Conservation (phyloP, 92 coral and sea anemone species). For the Porites evermanni region DNA sequence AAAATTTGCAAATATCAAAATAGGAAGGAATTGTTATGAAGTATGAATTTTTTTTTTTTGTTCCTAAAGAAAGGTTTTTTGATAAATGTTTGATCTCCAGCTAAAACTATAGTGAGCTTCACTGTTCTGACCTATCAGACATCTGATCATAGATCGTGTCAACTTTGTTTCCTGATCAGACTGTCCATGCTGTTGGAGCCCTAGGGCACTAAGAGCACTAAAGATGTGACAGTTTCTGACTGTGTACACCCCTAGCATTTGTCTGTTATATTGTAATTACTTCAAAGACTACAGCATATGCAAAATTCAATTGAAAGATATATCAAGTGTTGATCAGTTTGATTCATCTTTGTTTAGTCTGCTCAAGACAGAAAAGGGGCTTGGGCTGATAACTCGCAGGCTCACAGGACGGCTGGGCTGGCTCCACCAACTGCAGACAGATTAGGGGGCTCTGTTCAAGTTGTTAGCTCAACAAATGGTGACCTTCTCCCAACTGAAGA, state of each 20-base stretch:
- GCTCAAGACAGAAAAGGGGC: conserved; percentile 94
- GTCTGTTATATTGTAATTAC: background rate
- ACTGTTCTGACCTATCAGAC: no score
- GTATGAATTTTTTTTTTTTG: no score
- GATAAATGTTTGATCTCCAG: no score
- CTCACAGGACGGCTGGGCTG: conserved; percentile 80
- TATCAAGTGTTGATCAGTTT: background rate
- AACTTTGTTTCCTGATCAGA: no score
- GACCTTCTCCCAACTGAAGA: conserved; percentile 90
- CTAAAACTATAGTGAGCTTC: no score
- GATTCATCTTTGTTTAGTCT: conserved; percentile 49
- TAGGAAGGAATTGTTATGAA: no score
- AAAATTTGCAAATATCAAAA: no score
- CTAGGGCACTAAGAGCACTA: no score
- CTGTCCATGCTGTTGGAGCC: no score
- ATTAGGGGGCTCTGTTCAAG: conserved; percentile 96
- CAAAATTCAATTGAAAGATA: background rate
- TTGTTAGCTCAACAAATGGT: conserved; percentile 95
- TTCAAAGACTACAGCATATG: no score
- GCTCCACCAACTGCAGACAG: conserved; percentile 78
- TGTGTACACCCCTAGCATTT: background rate
- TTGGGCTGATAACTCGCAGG: conserved; percentile 81
- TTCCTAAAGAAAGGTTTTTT: no score
- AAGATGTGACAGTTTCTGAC: background rate
- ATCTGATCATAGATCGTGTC: no score